Percentiles rank a stretch among this genome's conserved stretches.
phyloP scores from a whole-genome alignment of 2,113 vertebrate genomes.

The Cheirogaleus medius region DNA sequence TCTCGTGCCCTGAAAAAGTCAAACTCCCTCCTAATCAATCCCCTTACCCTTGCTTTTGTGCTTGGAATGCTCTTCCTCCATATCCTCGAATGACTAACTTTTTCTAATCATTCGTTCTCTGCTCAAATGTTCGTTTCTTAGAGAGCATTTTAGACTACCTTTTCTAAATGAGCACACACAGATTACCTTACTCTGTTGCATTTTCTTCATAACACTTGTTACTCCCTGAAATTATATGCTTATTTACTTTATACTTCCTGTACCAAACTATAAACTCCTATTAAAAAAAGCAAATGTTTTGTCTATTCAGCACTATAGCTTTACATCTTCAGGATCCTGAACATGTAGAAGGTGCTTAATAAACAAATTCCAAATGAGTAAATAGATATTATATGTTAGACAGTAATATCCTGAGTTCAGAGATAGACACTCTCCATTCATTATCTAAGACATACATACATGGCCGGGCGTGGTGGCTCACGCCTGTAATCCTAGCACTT shows the following conservation, averaged over 20 bases:
- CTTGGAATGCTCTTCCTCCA: not conserved
- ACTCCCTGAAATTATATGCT: not conserved
- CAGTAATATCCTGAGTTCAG: not conserved
- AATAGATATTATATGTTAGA: not conserved
- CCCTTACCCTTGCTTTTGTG: not conserved
- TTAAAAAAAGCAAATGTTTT: not conserved
- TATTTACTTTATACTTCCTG: constrained; percentile 10
- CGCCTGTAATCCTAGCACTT: not conserved
- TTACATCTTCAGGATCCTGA: not conserved
- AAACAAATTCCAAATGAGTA: not conserved
- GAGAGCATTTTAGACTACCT: not conserved
- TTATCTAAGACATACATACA: not conserved
- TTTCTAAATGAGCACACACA: not conserved
- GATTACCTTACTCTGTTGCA: not conserved
- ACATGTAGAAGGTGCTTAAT: not conserved
- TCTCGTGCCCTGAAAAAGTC: not conserved
- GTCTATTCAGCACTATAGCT: not conserved
- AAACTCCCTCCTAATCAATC: not conserved
- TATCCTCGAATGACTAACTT: not conserved
- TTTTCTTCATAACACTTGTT: not conserved
- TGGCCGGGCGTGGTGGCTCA: rapidly evolving
- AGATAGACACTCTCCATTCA: not conserved
- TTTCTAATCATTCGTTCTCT: not conserved
- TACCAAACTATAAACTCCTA: not conserved
- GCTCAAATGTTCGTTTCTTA: not conserved